Evolutionary conservation across 64 coral and sea anemone genomes (phyloP), one percentile per base, ranked within the genome.

Genomic region (Pocillopora damicornis): DNA sequence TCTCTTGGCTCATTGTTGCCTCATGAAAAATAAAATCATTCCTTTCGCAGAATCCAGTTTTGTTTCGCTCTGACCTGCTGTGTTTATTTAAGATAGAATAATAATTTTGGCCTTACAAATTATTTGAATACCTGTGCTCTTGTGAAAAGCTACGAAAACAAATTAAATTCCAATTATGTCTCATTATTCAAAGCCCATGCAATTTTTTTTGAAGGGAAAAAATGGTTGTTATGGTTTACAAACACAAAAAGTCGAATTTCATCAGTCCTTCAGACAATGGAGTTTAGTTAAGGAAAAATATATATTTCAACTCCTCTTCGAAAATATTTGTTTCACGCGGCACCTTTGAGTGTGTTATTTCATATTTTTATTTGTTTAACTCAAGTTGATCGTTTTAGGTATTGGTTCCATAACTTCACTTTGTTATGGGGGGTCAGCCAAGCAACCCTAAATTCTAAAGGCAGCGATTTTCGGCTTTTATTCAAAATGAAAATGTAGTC

Each of bases 111-210:
- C 20, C 1, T 69, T 57, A 16, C 37, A 71, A 72, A 72, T 30
- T 84, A 65, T 36, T 84, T 38, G 30, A 83, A 85, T 58, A 37
- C 37, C 63, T 57, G 38, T 18, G 16, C 22, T 69, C 35, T 25
- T 85, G n/a, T 71, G 18, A 72, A 85, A 85, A 18, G 15, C 63
- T 72, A 42, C 15, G 37, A 38, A 42, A 57, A 72, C 80, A 82
- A 82, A 67, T 42, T 42, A 56, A 71, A 71, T 10, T n/a, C 22
- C 67, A 71, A 71, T 71, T 71, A 71, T 11, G 18, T 9, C 18
- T 71, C 22, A 71, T 71, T 71, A 71, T 71, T 23, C 8, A 1
- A 25, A 20, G 12, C 22, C 20, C 67, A n/a, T 71, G 67, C 22
- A 71, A 22, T 20, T 23, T 23, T 71, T 11, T 26, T 25, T 71